Evolutionary conservation across 2,113 vertebrate genomes (phyloP), one percentile per base, ranked within the genome.

Genomic region (Lasiurus cinereus): DNA sequence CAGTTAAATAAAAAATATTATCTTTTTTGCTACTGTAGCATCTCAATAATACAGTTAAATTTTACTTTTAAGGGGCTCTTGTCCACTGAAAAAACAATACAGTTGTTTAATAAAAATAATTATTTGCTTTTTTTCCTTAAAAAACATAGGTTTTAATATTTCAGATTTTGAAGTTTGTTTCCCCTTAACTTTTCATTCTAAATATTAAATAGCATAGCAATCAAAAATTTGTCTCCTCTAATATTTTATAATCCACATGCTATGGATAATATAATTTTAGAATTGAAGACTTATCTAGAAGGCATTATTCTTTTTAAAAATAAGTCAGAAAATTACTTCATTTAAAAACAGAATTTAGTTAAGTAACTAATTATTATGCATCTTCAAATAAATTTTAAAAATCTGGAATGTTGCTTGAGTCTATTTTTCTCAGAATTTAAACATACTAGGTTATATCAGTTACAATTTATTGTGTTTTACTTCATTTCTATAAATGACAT

Each of bases 221-320:
- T 73, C 12, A 83, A 15, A 72, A 80, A 56, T 14, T 31, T 66
- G n/a, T 24, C 43, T 46, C 39, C 27, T 70, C 27, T 66, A 77
- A 64, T 39, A 66, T 36, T 84, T 66, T 54, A 27, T 66, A 82
- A 74, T 43, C 19, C 8, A 66, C 13, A 72, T 82, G 2, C 27
- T 1, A 31, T 39, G 11, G 18, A 33, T 74, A 72, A 69, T 39
- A 82, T 8, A 72, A 90, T 39, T 39, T 85, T 72, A 85, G 6
- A 78, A 15, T 31, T 76, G 6, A 73, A 94, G 48, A 48, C 83
- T 95, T 96, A 56, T 74, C 64, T 76, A 67, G 52, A 84, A 96
- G 9, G 3, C 19, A 90, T 84, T 89, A 72, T 59, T 78, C 21
- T 77, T 96, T 79, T 48, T 19, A 70, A 89, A 86, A 83, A 22